Evolutionary conservation across 1,140 invertebrate genomes (phyloP).

Genomic region (Drosophila navojoa): DNA sequence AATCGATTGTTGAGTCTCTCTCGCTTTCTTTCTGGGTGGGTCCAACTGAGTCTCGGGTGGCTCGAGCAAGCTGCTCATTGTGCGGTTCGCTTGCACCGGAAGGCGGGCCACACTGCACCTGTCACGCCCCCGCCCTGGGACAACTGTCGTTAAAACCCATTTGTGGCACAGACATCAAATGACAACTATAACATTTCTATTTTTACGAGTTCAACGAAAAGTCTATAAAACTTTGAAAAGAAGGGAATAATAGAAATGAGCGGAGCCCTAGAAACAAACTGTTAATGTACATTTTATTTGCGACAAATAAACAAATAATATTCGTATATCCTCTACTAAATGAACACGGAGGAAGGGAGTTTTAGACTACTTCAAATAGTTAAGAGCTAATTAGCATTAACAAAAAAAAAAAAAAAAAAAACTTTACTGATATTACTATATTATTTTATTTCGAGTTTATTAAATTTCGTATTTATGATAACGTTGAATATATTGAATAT

Average conservation of each 20-base stretch:
- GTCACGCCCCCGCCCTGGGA: slow-evolving; percentile 33
- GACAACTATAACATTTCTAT: slow-evolving; percentile 73
- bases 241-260: slow-evolving; percentile 29
- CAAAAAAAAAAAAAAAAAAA: too few relatives aligned
- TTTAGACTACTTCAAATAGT: not conserved
- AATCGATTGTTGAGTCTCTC: slow-evolving; percentile 44
- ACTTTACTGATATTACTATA: too few relatives aligned
- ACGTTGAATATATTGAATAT: too few relatives aligned
- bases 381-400: not conserved
- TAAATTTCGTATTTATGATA: too few relatives aligned
- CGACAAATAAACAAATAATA: slow-evolving; percentile 76
- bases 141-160: slow-evolving; percentile 67
- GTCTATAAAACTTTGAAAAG: slow-evolving; percentile 49
- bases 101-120: slow-evolving; percentile 48
- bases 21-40: slow-evolving; percentile 15
- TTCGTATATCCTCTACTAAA: not conserved
- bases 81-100: not conserved
- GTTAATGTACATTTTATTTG: slow-evolving; percentile 63
- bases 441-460: too few relatives aligned
- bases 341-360: not conserved
- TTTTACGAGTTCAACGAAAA: slow-evolving; percentile 77
- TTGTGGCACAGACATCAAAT: slow-evolving; percentile 61
- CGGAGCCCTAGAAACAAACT: slow-evolving; percentile 25
- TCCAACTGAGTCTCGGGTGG: slow-evolving; percentile 39
- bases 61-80: slow-evolving; percentile 47